These are phyloP conservation scores for Mystacornis crossleyi DNA, from an alignment of 2,113 vertebrate genomes.

Conservation along the genomic window DNA sequence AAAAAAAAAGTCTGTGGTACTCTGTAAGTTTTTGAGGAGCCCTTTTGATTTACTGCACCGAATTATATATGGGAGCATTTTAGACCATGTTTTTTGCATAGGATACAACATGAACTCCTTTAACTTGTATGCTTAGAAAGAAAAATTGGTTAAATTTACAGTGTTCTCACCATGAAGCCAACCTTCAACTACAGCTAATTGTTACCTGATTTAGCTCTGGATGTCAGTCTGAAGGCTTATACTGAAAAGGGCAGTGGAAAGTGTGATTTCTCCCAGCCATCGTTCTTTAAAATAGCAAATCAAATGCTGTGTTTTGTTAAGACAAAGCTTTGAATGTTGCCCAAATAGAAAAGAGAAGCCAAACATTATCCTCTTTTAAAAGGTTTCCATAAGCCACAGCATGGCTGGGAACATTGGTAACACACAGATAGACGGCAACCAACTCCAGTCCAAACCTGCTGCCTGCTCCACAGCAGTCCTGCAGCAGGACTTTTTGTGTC, in stretches of 20 bases:
- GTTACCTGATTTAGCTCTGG: conserved; percentile 78
- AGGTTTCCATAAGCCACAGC: neutral
- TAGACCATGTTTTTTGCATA: neutral
- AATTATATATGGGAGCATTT: neutral
- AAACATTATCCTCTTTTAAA: neutral
- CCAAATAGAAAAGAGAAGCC: neutral
- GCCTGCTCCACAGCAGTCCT: neutral
- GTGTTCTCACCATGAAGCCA: neutral
- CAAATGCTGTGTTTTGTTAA: neutral
- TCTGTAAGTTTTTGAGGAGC: neutral
- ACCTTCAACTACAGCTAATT: conserved; percentile 60
- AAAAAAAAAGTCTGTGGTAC: neutral
- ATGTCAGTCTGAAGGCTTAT: conserved; percentile 74
- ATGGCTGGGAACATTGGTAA: neutral
- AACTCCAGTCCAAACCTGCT: neutral
- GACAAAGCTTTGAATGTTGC: neutral
- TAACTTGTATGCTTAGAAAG: neutral
- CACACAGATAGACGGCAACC: neutral
- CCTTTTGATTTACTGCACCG: neutral
- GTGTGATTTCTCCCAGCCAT: conserved; percentile 64
- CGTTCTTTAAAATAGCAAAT: conserved; percentile 70
- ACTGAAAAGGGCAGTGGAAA: conserved; percentile 77
- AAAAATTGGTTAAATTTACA: conserved; percentile 14
- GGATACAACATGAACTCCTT: neutral
- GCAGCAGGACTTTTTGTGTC: neutral